Evolutionary conservation across 2,113 vertebrate genomes (phyloP).

Genomic region (Catharus bicknelli): DNA sequence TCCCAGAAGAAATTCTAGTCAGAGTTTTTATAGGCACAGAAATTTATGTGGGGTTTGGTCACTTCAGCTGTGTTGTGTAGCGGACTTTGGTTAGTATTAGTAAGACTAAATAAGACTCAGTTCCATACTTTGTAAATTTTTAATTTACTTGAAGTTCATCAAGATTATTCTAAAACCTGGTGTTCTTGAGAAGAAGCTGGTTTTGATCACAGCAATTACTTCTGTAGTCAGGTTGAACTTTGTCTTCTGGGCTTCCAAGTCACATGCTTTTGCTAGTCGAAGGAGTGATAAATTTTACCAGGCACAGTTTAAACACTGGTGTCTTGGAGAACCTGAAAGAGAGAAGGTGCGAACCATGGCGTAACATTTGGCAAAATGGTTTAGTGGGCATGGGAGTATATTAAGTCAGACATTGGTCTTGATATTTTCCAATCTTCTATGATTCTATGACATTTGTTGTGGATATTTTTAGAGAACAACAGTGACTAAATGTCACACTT

Average conservation of each 20-base stretch:
- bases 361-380: not conserved
- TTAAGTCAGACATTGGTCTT: not conserved
- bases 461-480: not conserved
- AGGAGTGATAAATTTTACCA: not conserved
- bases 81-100: fast-evolving
- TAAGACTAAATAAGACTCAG: not conserved
- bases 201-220: not conserved
- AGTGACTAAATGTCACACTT: not conserved
- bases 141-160: not conserved
- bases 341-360: not conserved
- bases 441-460: not conserved
- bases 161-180: not conserved
- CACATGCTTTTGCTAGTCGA: not conserved
- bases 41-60: not conserved
- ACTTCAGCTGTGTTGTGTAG: not conserved
- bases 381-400: not conserved
- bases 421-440: not conserved
- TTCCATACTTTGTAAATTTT: not conserved
- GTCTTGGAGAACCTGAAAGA: not conserved
- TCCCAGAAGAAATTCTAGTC: not conserved
- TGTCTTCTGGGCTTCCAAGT: not conserved
- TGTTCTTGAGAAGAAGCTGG: not conserved
- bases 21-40: not conserved
- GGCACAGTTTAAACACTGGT: not conserved
- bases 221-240: not conserved